Conservation (phyloP, 2,888 invertebrate species). For the Pachycephus smyrnensis region DNA sequence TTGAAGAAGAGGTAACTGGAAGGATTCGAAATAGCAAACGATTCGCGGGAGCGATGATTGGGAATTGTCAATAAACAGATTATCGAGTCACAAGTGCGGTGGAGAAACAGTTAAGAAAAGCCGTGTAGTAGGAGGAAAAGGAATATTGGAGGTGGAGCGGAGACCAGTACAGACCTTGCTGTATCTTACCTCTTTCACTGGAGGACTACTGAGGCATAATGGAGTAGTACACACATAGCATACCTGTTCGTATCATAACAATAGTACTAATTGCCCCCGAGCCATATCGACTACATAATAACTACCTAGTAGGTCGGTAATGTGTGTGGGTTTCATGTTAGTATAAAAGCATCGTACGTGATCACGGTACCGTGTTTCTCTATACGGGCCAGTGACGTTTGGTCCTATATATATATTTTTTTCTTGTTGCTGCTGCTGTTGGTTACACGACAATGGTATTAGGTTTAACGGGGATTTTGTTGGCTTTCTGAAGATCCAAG, state of each 20-base stretch:
- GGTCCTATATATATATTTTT: background rate
- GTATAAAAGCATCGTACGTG: background rate
- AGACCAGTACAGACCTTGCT: constrained; percentile 18
- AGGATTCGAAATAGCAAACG: background rate
- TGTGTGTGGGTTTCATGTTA: constrained; percentile 14
- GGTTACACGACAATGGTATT: background rate
- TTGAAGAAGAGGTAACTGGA: background rate
- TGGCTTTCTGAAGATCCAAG: background rate
- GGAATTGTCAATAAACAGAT: constrained; percentile 5
- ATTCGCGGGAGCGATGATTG: background rate
- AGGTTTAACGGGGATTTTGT: background rate
- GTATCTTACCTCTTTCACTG: constrained; percentile 30
- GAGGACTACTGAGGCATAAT: constrained; percentile 40
- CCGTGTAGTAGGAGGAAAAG: background rate
- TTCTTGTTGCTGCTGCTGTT: background rate
- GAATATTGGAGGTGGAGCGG: background rate
- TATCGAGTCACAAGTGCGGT: background rate
- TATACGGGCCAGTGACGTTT: background rate
- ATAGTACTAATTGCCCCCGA: constrained; percentile 63
- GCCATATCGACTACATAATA: constrained; percentile 63
- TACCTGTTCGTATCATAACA: constrained; percentile 62
- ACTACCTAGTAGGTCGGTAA: constrained; percentile 27
- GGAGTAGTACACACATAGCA: constrained; percentile 35
- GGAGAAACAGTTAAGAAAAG: background rate
- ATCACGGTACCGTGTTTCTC: background rate